These are phyloP conservation scores for Drosophila littoralis DNA, from an alignment of 1,140 invertebrate genomes.

Conservation along the genomic window DNA sequence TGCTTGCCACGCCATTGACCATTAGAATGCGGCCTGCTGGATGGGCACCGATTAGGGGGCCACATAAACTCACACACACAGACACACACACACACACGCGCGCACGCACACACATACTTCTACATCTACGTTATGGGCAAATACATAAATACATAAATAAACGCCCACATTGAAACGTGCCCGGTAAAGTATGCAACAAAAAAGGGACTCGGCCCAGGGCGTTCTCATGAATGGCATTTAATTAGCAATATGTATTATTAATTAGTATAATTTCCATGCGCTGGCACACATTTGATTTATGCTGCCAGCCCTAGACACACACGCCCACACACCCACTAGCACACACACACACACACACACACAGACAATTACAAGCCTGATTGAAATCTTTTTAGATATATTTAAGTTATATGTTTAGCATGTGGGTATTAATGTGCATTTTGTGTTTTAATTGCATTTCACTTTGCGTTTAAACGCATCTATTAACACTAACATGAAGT, in stretches of 20 bases:
- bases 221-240: conserved; percentile 58
- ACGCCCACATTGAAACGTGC: conserved; percentile 2
- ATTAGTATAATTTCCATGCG: conserved; percentile 56
- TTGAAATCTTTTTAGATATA: background rate
- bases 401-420: background rate
- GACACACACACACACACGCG: background rate
- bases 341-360: conserved; percentile 3
- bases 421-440: no score
- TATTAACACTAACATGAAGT: background rate
- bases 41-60: conserved; percentile 35
- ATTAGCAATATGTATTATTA: conserved; percentile 67
- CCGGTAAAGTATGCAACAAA: conserved; percentile 4
- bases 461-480: background rate
- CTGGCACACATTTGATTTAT: conserved; percentile 54
- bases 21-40: conserved; percentile 45
- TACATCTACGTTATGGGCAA: background rate
- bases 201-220: conserved; percentile 16
- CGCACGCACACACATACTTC: background rate
- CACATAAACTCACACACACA: conserved; percentile 9
- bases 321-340: conserved; percentile 1
- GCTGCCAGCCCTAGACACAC: conserved; percentile 8
- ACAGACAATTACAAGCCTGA: conserved; percentile 1
- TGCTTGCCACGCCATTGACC: conserved; percentile 34
- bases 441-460: background rate
- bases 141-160: conserved; percentile 3